Conservation (phyloP, 64 coral and sea anemone species). For the Platygyra sinensis region DNA sequence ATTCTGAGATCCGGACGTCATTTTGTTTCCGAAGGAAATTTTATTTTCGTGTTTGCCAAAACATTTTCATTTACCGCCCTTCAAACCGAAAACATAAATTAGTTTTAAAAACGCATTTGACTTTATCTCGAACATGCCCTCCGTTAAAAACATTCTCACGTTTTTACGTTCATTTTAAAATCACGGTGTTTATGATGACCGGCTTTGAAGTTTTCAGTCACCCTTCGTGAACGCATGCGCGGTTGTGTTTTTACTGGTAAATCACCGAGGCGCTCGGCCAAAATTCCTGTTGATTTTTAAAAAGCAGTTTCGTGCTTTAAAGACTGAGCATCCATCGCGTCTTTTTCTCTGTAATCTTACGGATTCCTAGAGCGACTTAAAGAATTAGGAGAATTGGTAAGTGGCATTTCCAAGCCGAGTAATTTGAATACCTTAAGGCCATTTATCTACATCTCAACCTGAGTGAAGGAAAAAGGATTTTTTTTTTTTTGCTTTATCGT, state of each 20-base stretch:
- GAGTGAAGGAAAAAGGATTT: not conserved
- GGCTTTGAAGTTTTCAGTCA: not conserved
- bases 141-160: not conserved
- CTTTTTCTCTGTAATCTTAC: not conserved
- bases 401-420: not conserved
- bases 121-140: no score
- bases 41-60: slow-evolving; percentile 39
- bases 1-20: slow-evolving; percentile 7
- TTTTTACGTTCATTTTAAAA: not conserved
- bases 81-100: not conserved
- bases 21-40: slow-evolving; percentile 10
- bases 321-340: not conserved
- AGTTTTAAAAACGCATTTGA: not conserved
- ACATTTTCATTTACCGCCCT: not conserved
- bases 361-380: not conserved
- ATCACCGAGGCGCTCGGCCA: not conserved
- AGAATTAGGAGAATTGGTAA: not conserved
- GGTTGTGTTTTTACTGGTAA: not conserved
- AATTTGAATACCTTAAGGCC: no score
- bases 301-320: not conserved
- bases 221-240: slow-evolving; percentile 10
- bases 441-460: not conserved
- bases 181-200: not conserved
- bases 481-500: not conserved
- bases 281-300: not conserved